Base-by-base conservation (phyloP, 2,888 invertebrate genomes). In the Agrilus biguttatus region DNA sequence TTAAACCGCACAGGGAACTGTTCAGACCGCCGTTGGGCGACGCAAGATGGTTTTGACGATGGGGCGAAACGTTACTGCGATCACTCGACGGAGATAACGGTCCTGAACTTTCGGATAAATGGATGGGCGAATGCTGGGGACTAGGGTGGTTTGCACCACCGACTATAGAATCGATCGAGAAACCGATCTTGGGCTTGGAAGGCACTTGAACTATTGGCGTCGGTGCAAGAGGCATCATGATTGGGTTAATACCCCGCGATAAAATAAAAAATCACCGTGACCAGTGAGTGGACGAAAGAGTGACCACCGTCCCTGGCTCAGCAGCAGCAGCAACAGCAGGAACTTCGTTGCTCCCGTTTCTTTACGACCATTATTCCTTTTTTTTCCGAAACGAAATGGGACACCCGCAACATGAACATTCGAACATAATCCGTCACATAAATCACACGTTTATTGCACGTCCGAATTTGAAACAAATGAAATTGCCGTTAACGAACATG, bases 221-320 rank as follows among this genome's bases (percentile, higher is more conserved):
- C 74, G 88, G 87, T 78, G 89, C 88, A 77, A 89, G 80, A 74
- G 89, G 89, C 89, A 90, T 88, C 89, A 89, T 90, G 74, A 73
- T 80, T 60, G 56, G 44, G 45, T 56, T 52, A 28, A 28, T 28
- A 28, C 39, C 43, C 40, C 46, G 43, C 48, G 14, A 42, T 33
- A 8, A 41, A 37, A 39, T 32, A 41, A 17, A 45, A 46, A 42
- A 39, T 23, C 33, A 28, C 39, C 23, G 39, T 39, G n/a, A 44
- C 47, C 47, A 28, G 10, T 3, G 28, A 28, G 28, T 3, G 28
- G 47, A 28, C 2, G 28, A 8, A 10, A 2, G 28, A 28, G 28
- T 28, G 10, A 28, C 28, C 28, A 10, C 28, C 28, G 8, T 10
- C 28, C 10, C 23, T 6, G 23, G 6, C 28, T 28, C 28, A 28